Conservation (phyloP, 2,888 invertebrate genomes). For the Mamestra brassicae region DNA sequence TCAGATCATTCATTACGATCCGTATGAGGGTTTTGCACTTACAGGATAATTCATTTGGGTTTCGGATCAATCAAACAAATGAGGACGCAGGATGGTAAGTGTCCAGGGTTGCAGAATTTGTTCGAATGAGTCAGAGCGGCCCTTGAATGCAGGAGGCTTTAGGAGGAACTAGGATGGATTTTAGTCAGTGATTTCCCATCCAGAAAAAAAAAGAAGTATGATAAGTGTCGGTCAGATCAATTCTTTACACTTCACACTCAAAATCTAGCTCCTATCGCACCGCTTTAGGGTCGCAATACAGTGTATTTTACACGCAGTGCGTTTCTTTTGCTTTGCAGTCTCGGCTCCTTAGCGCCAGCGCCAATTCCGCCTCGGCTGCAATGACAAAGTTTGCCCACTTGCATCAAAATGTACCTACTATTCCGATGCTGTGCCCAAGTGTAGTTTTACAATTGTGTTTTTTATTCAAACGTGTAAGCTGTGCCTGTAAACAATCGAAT, state of each 20-base stretch:
- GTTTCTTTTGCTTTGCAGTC: not conserved
- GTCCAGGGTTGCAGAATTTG: not conserved
- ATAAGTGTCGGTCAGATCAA: too few species aligned
- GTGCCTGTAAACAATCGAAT: conserved; percentile 10
- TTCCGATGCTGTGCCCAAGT: not conserved
- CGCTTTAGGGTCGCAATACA: not conserved
- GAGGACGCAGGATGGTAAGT: not conserved
- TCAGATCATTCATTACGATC: conserved; percentile 38
- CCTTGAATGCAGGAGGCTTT: too few species aligned
- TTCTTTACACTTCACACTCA: too few species aligned
- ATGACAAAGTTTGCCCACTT: not conserved
- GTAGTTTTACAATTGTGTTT: not conserved
- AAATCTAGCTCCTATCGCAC: too few species aligned
- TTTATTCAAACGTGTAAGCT: not conserved
- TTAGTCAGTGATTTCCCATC: too few species aligned
- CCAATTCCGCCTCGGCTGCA: not conserved
- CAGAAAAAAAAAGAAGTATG: too few species aligned
- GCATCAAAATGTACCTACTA: too few species aligned
- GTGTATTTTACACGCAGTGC: not conserved
- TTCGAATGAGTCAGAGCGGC: too few species aligned
- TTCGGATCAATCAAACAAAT: conserved; percentile 24
- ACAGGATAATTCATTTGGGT: conserved; percentile 29
- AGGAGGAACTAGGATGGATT: too few species aligned
- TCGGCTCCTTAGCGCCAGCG: not conserved
- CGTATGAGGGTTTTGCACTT: conserved; percentile 3